phyloP scores from a whole-genome alignment of 2,888 invertebrate genomes.

The Bedellia somnulentella region DNA sequence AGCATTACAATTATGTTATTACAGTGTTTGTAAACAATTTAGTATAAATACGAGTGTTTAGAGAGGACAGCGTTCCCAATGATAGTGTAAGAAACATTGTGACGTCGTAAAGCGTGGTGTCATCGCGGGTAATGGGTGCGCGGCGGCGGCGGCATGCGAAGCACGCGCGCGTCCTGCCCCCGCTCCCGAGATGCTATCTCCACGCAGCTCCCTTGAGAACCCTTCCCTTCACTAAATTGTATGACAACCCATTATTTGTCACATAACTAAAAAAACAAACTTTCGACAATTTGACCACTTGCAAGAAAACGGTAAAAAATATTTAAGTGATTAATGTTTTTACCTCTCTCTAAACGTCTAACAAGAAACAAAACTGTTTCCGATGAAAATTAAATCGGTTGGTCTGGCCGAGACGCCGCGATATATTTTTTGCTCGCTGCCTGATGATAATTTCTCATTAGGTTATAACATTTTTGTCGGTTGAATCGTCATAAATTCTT shows the following conservation, averaged over 20 bases:
- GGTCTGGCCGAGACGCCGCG: too few relatives aligned
- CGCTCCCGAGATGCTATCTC: conserved; percentile 40
- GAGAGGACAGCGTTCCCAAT: too few relatives aligned
- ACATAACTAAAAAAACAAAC: too few relatives aligned
- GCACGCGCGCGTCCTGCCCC: conserved; percentile 48
- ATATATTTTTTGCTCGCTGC: conserved; percentile 44
- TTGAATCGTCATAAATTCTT: conserved; percentile 55
- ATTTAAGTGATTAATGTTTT: too few relatives aligned
- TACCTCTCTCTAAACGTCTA: too few relatives aligned
- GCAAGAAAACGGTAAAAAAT: too few relatives aligned
- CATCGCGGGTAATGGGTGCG: conserved; percentile 47
- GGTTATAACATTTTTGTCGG: conserved; percentile 56
- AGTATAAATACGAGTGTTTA: conserved; percentile 42
- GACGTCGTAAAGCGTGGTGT: conserved; percentile 40
- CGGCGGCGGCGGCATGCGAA: conserved; percentile 33
- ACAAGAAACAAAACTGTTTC: too few relatives aligned
- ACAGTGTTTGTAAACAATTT: conserved; percentile 36
- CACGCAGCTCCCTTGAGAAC: conserved; percentile 35
- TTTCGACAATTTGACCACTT: too few relatives aligned
- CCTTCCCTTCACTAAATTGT: conserved; percentile 8
- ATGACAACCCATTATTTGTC: too few relatives aligned
- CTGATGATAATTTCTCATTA: conserved; percentile 61
- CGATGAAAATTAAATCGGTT: too few relatives aligned
- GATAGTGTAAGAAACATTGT: conserved; percentile 28
- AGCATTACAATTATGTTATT: conserved; percentile 18